Conservation (phyloP, 2,797 vertebrate genomes). For the Hydrolagus colliei region DNA sequence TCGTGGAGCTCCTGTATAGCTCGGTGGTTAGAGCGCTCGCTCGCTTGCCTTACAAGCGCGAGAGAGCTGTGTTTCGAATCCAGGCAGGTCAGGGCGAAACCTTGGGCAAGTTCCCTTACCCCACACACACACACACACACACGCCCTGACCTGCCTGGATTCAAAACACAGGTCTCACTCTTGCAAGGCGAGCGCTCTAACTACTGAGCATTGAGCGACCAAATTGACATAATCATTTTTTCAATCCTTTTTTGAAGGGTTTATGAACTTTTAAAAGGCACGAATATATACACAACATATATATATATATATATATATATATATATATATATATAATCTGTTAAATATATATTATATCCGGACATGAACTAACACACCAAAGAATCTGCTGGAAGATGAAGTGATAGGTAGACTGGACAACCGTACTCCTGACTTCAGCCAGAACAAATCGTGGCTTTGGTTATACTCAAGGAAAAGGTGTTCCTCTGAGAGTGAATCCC, state of each 20-base stretch:
- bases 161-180: constrained; percentile 15
- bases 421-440: not conserved
- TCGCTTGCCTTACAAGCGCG: too few species aligned
- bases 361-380: not conserved
- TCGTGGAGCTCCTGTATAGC: not conserved
- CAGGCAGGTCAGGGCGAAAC: too few species aligned
- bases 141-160: constrained; percentile 24
- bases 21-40: too few species aligned
- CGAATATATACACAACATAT: too few species aligned
- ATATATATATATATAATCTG: not conserved
- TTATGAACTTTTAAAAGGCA: not conserved
- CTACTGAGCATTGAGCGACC: too few species aligned
- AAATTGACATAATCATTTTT: too few species aligned
- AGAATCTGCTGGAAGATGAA: not conserved
- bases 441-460: not conserved
- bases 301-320: not conserved
- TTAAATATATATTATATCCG: not conserved
- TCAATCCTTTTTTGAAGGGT: too few species aligned
- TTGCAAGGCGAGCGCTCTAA: not conserved
- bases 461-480: not conserved
- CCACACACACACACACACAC: not conserved
- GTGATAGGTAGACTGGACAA: not conserved
- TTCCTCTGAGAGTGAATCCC: not conserved
- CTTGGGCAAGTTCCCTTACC: too few species aligned
- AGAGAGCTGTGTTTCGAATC: too few species aligned